Percentiles rank a stretch among this genome's conserved stretches.
phyloP scores from a whole-genome alignment of 2,113 vertebrate species.

The Miniopterus natalensis region DNA sequence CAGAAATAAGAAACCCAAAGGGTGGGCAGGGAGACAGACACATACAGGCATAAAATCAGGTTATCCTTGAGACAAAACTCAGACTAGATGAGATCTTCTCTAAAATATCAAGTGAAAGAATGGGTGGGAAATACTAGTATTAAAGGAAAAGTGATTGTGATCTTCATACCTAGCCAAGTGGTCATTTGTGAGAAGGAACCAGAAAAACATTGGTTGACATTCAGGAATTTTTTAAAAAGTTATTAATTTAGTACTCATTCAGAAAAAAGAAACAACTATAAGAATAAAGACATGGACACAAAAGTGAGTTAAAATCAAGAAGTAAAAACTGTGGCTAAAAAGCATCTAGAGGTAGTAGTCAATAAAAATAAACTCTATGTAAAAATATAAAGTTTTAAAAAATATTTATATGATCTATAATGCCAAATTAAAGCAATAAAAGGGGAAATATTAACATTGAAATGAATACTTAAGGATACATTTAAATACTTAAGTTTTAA shows the following conservation, averaged over 20 bases:
- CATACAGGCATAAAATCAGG: neutral
- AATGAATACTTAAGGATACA: neutral
- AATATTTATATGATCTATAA: neutral
- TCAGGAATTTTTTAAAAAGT: neutral
- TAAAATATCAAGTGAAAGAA: neutral
- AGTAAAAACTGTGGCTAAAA: neutral
- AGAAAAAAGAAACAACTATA: neutral
- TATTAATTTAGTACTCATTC: neutral
- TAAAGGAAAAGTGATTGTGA: neutral
- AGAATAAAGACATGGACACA: neutral
- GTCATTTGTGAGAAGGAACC: neutral
- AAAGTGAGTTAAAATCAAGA: constrained; percentile 27
- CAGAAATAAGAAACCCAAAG: neutral
- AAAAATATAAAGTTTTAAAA: neutral
- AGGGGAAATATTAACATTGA: neutral
- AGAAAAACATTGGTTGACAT: neutral
- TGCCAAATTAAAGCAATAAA: neutral
- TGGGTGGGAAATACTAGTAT: neutral
- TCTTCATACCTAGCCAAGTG: neutral
- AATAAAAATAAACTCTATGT: neutral
- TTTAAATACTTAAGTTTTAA: neutral
- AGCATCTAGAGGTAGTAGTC: neutral
- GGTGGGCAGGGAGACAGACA: neutral
- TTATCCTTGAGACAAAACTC: neutral
- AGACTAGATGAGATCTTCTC: neutral